Conservation (phyloP, 2,888 invertebrate genomes). For the Tortrix viridana region DNA sequence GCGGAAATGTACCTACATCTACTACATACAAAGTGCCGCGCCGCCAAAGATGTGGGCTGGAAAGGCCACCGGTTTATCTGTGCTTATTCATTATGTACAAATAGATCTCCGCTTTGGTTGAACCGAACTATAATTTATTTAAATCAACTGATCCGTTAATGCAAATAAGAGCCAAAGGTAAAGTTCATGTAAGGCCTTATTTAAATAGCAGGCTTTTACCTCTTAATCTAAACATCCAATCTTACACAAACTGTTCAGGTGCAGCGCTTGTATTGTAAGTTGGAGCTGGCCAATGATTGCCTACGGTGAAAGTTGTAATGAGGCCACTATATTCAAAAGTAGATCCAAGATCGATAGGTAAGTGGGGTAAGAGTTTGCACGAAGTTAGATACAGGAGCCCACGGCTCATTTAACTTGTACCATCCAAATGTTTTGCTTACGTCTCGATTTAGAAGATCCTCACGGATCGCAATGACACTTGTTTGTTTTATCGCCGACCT, state of each 20-base stretch:
- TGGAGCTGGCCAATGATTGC: constrained; percentile 38
- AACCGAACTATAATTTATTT: constrained; percentile 24
- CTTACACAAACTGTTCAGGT: constrained; percentile 5
- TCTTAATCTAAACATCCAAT: neutral
- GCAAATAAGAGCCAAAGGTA: too few relatives aligned
- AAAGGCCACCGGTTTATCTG: constrained; percentile 52
- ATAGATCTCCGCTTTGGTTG: constrained; percentile 26
- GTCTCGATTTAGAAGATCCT: constrained; percentile 60
- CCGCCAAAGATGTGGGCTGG: constrained; percentile 51
- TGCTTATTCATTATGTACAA: constrained; percentile 32
- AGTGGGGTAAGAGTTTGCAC: constrained; percentile 54
- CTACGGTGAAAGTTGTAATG: constrained; percentile 48
- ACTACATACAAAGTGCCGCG: constrained; percentile 65
- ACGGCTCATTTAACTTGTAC: constrained; percentile 72
- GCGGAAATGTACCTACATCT: constrained; percentile 56
- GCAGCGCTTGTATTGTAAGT: constrained; percentile 12
- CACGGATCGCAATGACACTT: constrained; percentile 65
- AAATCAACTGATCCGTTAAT: constrained; percentile 11
- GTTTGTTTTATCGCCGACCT: constrained; percentile 69
- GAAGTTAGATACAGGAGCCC: constrained; percentile 61
- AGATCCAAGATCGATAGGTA: constrained; percentile 56
- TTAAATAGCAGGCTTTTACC: neutral
- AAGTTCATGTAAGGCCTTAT: neutral
- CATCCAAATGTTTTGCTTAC: constrained; percentile 72
- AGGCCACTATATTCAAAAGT: constrained; percentile 55